Evolutionary conservation across 1,140 invertebrate genomes (phyloP).

Genomic region (Ectropis grisescens): DNA sequence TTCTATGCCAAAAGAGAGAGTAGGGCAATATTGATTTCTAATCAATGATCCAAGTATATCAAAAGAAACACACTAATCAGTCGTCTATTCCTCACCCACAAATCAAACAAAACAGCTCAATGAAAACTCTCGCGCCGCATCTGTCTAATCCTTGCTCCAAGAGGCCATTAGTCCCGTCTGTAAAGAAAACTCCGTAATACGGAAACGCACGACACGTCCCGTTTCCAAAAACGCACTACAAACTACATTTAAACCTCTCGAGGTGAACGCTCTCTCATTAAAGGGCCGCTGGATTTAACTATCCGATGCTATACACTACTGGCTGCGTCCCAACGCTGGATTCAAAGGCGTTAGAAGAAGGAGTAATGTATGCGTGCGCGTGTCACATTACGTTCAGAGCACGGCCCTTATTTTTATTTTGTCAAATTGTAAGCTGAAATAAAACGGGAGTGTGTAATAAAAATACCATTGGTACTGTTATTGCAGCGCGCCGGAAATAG

Average conservation of each 20-base stretch:
- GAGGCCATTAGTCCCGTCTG: too few species aligned
- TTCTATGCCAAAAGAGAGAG: too few species aligned
- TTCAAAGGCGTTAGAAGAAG: not conserved
- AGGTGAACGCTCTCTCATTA: conserved; percentile 63
- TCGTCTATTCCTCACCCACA: too few species aligned
- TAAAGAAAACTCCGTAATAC: conserved; percentile 25
- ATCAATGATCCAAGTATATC: too few species aligned
- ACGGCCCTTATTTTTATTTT: conserved; percentile 65
- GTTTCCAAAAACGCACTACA: conserved; percentile 48
- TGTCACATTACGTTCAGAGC: conserved; percentile 54
- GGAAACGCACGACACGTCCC: conserved; percentile 40
- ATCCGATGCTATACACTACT: conserved; percentile 24
- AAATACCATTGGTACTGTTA: conserved; percentile 64
- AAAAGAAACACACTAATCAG: too few species aligned
- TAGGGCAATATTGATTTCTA: too few species aligned
- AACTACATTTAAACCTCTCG: conserved; percentile 14
- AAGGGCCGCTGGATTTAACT: conserved; percentile 29
- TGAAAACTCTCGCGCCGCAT: too few species aligned
- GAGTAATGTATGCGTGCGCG: conserved; percentile 11
- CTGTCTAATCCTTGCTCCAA: too few species aligned
- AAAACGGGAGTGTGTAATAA: conserved; percentile 58
- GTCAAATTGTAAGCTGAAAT: conserved; percentile 67
- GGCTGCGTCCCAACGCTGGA: not conserved
- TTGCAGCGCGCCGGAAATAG: conserved; percentile 54
- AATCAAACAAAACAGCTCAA: too few species aligned